Conservation (phyloP, 2,113 vertebrate species). For the Megaceryle maxima region DNA sequence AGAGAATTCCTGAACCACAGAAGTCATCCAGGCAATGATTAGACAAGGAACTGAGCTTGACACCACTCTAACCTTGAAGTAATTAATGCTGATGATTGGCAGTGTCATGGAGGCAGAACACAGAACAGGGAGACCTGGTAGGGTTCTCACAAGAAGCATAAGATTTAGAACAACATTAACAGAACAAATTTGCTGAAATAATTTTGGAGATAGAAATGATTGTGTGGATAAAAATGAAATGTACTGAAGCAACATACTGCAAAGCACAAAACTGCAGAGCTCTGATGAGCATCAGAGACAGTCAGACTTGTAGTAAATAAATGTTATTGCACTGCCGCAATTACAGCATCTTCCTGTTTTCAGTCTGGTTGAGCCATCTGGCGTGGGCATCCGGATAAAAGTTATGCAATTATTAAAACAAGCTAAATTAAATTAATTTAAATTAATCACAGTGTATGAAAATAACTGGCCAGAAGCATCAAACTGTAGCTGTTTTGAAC, state of each 20-base stretch:
- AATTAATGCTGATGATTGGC: background rate
- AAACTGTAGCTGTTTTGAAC: conserved; percentile 20
- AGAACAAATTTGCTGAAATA: background rate
- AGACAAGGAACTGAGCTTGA: background rate
- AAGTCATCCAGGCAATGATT: background rate
- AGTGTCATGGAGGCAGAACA: background rate
- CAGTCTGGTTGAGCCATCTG: conserved; percentile 32
- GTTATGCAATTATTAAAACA: conserved; percentile 56
- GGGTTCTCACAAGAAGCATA: background rate
- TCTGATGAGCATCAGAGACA: background rate
- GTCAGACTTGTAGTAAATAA: conserved; percentile 50
- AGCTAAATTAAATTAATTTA: conserved; percentile 69
- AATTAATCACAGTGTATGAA: conserved; percentile 49
- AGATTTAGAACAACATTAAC: background rate
- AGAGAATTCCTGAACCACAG: background rate
- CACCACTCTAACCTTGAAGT: background rate
- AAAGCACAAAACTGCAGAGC: background rate
- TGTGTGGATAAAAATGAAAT: background rate
- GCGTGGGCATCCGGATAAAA: conserved; percentile 47
- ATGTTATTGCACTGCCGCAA: conserved; percentile 30
- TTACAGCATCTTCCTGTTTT: conserved; percentile 53
- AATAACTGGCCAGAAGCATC: conserved; percentile 44
- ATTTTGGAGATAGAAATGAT: background rate
- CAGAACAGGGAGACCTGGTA: background rate
- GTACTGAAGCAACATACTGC: background rate